Conservation (phyloP, 2,797 vertebrate genomes). For the Phoebastria nigripes region DNA sequence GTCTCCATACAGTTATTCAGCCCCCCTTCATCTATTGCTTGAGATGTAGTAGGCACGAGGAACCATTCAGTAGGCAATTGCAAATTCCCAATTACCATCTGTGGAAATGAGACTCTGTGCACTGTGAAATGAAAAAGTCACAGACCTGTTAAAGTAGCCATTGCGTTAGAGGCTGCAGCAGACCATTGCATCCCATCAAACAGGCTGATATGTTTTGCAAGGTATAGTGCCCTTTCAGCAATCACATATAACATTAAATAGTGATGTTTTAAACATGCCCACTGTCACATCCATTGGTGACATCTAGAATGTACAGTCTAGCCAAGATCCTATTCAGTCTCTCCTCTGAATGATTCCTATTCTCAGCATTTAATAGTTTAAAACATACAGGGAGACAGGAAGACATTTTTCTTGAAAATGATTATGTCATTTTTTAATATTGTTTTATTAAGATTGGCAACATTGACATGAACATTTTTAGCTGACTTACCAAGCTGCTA, state of each 20-base stretch:
- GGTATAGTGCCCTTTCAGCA: not conserved
- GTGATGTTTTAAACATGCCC: not conserved
- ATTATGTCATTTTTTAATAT: not conserved
- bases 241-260: not conserved
- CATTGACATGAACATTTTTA: not conserved
- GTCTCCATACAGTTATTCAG: not conserved
- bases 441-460: not conserved
- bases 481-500: not conserved
- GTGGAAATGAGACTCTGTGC: not conserved
- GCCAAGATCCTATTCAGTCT: not conserved
- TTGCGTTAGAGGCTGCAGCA: not conserved
- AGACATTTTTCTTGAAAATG: not conserved
- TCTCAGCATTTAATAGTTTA: not conserved
- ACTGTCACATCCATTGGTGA: not conserved
- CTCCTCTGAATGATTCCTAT: not conserved
- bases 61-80: not conserved
- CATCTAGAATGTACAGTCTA: not conserved
- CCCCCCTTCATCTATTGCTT: not conserved
- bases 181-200: not conserved
- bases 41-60: not conserved
- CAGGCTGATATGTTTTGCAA: not conserved
- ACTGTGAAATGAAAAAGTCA: slow-evolving; percentile 43
- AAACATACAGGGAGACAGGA: not conserved
- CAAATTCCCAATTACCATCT: not conserved
- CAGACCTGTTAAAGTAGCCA: slow-evolving; percentile 1